Conservation (phyloP, 2,888 invertebrate genomes). For the Nipponacmea schrenckii region DNA sequence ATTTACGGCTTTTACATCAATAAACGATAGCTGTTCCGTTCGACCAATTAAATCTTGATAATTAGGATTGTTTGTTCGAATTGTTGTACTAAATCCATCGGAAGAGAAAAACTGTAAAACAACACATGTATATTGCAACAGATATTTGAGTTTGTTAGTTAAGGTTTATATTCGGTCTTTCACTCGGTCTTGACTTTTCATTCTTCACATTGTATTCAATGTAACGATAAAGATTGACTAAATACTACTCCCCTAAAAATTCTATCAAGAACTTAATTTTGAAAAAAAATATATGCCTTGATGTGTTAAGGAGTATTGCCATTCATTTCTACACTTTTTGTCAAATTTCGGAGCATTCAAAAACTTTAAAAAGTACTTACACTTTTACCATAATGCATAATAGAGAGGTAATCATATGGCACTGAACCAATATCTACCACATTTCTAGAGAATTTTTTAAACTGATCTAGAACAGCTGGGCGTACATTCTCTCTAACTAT, state of each 20-base stretch:
- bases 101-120: constrained; percentile 16
- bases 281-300: no score
- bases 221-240: no score
- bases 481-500: constrained; percentile 13
- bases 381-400: constrained; percentile 21
- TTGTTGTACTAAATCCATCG: constrained; percentile 16
- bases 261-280: no score
- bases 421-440: constrained; percentile 10
- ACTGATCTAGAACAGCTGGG: constrained; percentile 10
- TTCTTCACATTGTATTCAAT: no score
- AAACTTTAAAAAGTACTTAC: background rate
- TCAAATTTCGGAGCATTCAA: no score
- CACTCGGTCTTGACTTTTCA: no score
- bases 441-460: constrained; percentile 8
- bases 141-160: no score
- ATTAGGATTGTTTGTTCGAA: constrained; percentile 10
- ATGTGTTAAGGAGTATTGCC: no score
- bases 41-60: constrained; percentile 21
- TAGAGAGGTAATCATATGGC: constrained; percentile 17
- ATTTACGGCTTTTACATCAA: constrained; percentile 15
- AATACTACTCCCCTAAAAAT: no score
- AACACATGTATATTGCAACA: background rate
- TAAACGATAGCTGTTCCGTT: constrained; percentile 12
- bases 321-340: no score
- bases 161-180: no score